Evolutionary conservation across 2,888 invertebrate genomes (phyloP), one percentile per base, ranked within the genome.

Genomic region (Lasioglossum villosulum): DNA sequence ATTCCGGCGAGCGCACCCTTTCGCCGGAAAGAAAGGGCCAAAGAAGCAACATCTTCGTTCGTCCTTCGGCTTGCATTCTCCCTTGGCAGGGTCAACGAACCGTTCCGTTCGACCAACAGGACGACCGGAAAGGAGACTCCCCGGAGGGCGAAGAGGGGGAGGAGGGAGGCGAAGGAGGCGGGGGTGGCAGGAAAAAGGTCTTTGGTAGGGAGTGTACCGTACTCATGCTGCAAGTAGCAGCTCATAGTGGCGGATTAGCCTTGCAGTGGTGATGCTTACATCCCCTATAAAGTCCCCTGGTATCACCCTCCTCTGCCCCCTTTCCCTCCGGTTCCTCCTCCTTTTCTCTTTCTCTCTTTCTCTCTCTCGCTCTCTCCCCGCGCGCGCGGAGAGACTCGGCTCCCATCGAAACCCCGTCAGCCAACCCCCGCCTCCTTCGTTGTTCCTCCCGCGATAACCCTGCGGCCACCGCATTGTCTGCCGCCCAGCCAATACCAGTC

Each of bases 251-350:
- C 91, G 94, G 94, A 95, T 95, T 94, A 95, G 94, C 94, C 94
- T 94, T 95, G 95, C 94, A 94, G 92, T 93, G 92, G 93, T 93
- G 94, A 94, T 94, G 94, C 95, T 95, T 94, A 94, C 94, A 94
- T 94, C 94, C 94, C 94, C 93, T 93, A 92, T 92, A 93, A 94
- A 94, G 92, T 93, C 92, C 87, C 89, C 89, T 89, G 90, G 90
- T 86, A 86, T 88, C 90, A 77, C 89, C 86, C 86, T 88, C 78
- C 85, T 84, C 88, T 84, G 84, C 90, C 88, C 89, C 83, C 80
- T 87, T 79, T 86, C 75, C 76, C 88, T 86, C 80, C 82, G 75
- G 76, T 89, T 90, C 89, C 86, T 89, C 90, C 89, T 89, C 90
- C 89, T 88, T 90, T 89, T 37, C 27, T 30, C 30, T 30, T 14